Evolutionary conservation across 2,797 vertebrate species (phyloP), one percentile per base, ranked within the genome.

Genomic region (Gastrophryne carolinensis): DNA sequence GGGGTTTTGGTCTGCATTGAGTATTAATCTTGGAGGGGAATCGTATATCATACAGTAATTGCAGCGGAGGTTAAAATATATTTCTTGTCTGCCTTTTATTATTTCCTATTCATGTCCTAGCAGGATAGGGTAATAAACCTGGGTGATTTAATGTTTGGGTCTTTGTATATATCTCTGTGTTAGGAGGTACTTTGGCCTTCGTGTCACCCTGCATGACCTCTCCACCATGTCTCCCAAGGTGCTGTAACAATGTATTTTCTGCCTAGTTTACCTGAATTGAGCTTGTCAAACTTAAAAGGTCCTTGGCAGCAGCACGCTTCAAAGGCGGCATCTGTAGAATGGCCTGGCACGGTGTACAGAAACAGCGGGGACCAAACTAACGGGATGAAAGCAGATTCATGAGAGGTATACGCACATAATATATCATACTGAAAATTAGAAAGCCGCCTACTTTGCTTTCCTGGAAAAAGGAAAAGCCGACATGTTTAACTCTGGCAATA

Each of bases 351-450:
- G 17, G 19, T 64, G 39, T 64, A 19, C 41, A 64, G 39, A 13
- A n/a, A 19, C 39, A 17, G 39, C 24, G 32, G 13, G 47, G 29
- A 26, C 58, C 21, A 34, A n/a, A 70, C 53, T 10, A 19, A 10
- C 34, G 11, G 70, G 29, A 53, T 72, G 44, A 72, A 72, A 62
- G 41, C 12, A 24, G 35, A 30, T 11, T 26, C 23, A 71, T 72
- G 32, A 50, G n/a, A 41, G 7, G 12, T 3, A 62, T 41, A n/a
- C 24, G 8, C 11, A 4, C 13, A 37, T 37, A 13, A 41, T 64
- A 30, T 47, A n/a, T 24, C 26, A 19, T 29, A 17, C 11, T 30
- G 19, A 7, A 64, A 15, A 24, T 47, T 64, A 10, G 27, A 17
- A 17, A 19, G 21, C 23, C 4, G 24, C 13, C 10, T 39, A 6